phyloP scores from a whole-genome alignment of 2,113 vertebrate genomes.

The Rhombomys opimus region DNA sequence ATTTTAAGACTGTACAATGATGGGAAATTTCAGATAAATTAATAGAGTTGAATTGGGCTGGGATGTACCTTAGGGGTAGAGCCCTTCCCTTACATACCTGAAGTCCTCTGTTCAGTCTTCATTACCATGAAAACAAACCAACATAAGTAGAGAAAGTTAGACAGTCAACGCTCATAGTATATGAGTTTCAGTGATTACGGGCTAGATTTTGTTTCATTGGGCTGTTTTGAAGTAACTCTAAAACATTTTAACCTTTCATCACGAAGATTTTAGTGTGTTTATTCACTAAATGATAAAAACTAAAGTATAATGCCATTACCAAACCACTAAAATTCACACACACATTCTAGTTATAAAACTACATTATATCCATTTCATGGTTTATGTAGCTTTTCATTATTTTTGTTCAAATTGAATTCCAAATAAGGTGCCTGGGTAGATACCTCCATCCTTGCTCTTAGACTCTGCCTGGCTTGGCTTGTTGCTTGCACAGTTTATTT shows the following conservation, averaged over 20 bases:
- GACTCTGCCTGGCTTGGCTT: background rate
- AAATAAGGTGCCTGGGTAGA: background rate
- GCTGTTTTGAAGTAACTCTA: background rate
- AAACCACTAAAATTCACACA: background rate
- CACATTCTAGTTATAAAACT: background rate
- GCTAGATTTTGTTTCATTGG: background rate
- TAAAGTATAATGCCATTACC: background rate
- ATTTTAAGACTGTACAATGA: background rate
- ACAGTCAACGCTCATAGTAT: too few species aligned
- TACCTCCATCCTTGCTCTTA: background rate
- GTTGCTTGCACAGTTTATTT: background rate
- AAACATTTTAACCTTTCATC: background rate
- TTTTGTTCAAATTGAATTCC: background rate
- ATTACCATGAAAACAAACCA: too few species aligned
- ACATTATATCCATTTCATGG: background rate
- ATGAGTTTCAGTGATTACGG: background rate
- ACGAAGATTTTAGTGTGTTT: background rate
- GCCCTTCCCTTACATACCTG: background rate
- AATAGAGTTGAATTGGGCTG: background rate
- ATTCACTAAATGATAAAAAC: slow-evolving; percentile 29
- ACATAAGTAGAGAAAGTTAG: background rate
- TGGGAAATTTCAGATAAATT: background rate
- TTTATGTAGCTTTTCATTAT: background rate
- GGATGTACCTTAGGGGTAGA: background rate
- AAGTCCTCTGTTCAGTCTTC: background rate